phyloP scores from a whole-genome alignment of 2,797 vertebrate genomes.

The Chromis chromis region DNA sequence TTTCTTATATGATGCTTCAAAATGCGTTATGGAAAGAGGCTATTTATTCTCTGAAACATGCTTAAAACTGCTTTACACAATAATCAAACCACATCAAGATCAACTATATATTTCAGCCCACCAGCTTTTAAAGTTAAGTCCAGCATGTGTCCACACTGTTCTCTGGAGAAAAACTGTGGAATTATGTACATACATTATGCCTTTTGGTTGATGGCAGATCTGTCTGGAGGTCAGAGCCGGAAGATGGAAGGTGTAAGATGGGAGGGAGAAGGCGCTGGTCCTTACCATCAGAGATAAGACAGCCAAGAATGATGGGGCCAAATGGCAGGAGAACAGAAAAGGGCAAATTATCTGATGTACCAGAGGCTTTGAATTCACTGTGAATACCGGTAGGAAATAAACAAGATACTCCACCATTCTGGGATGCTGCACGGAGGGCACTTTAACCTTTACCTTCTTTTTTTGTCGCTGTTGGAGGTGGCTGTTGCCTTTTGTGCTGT shows the following conservation, averaged over 20 bases:
- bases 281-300: slow-evolving; percentile 77
- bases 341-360: slow-evolving; percentile 79
- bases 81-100: neutral
- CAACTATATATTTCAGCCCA: neutral
- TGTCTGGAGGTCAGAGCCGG: slow-evolving; percentile 70
- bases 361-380: slow-evolving; percentile 71
- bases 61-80: neutral
- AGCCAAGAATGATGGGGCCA: slow-evolving; percentile 75
- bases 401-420: slow-evolving; percentile 69
- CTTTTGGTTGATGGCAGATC: slow-evolving; percentile 43
- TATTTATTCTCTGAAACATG: neutral
- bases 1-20: no score
- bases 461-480: slow-evolving; percentile 56
- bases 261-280: slow-evolving; percentile 40
- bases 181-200: slow-evolving; percentile 30
- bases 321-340: slow-evolving; percentile 71
- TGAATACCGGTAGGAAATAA: slow-evolving; percentile 76
- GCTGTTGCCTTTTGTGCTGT: slow-evolving; percentile 50
- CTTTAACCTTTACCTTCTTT: slow-evolving; percentile 70
- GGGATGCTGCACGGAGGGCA: slow-evolving; percentile 51
- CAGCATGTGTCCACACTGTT: neutral
- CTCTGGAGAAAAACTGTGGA: slow-evolving; percentile 21
- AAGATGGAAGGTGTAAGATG: slow-evolving; percentile 55
- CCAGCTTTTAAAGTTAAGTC: neutral
- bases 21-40: no score